These are phyloP conservation scores for Tetropium fuscum DNA, from an alignment of 2,888 invertebrate genomes.

Conservation along the genomic window DNA sequence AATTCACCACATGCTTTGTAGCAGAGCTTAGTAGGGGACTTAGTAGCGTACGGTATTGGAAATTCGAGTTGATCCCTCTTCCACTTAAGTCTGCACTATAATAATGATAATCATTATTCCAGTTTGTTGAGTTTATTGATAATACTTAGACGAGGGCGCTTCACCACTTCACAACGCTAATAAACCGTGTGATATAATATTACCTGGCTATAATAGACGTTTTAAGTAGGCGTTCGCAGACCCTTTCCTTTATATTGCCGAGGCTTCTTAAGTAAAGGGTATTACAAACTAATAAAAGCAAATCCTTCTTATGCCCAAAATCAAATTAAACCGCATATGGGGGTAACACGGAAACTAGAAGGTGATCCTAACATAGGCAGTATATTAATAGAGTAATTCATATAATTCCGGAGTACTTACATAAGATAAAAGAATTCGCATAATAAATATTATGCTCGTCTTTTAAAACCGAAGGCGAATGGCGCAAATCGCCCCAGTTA, in stretches of 20 bases:
- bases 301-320: neutral
- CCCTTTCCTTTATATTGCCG: neutral
- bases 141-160: slow-evolving; percentile 43
- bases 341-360: too few relatives aligned
- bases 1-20: slow-evolving; percentile 29
- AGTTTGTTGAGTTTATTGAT: slow-evolving; percentile 54
- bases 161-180: slow-evolving; percentile 36
- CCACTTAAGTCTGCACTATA: slow-evolving; percentile 30
- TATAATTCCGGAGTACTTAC: too few relatives aligned
- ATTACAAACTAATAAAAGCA: slow-evolving; percentile 4
- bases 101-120: slow-evolving; percentile 53
- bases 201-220: slow-evolving; percentile 3
- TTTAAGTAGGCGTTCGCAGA: neutral
- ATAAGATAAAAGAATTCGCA: too few relatives aligned
- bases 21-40: slow-evolving; percentile 23
- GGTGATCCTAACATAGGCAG: too few relatives aligned
- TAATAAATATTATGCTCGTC: too few relatives aligned
- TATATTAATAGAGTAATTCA: too few relatives aligned
- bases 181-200: slow-evolving; percentile 37
- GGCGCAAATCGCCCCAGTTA: too few relatives aligned
- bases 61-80: slow-evolving; percentile 34
- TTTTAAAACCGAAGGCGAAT: too few relatives aligned
- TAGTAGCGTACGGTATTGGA: slow-evolving; percentile 35
- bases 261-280: neutral
- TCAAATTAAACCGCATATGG: slow-evolving; percentile 2